Conservation (phyloP, 2,888 invertebrate species). For the Dastarcus helophoroides region DNA sequence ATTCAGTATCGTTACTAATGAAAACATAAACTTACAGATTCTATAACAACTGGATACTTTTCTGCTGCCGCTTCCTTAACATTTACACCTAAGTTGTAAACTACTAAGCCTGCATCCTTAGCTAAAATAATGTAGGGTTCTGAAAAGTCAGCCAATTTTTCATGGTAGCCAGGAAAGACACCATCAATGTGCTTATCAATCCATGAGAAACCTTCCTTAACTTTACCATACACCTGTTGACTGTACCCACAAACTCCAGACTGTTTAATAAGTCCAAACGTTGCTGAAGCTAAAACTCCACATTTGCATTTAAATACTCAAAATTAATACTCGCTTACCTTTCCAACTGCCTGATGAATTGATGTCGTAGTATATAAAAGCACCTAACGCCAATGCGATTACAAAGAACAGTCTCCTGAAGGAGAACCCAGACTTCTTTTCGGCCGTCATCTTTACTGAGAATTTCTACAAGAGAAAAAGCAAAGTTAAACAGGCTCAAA, state of each 20-base stretch:
- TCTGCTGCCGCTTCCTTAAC: slow-evolving; percentile 22
- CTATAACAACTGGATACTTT: slow-evolving; percentile 39
- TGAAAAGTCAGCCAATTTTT: slow-evolving; percentile 41
- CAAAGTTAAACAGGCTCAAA: slow-evolving; percentile 2
- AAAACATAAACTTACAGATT: slow-evolving; percentile 39
- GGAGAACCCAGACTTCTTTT: slow-evolving; percentile 39
- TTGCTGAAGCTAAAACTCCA: slow-evolving; percentile 43
- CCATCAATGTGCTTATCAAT: slow-evolving; percentile 57
- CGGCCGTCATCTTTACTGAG: slow-evolving; percentile 37
- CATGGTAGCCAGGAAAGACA: slow-evolving; percentile 56
- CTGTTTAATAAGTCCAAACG: slow-evolving; percentile 52
- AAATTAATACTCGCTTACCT: slow-evolving; percentile 40
- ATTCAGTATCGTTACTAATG: neutral
- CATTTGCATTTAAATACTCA: neutral
- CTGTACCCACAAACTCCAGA: slow-evolving; percentile 53
- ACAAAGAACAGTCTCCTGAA: slow-evolving; percentile 55
- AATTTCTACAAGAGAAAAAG: slow-evolving; percentile 31
- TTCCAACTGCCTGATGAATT: slow-evolving; percentile 56
- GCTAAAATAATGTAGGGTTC: slow-evolving; percentile 52
- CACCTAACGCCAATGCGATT: slow-evolving; percentile 46
- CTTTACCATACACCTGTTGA: slow-evolving; percentile 49
- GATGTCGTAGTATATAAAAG: slow-evolving; percentile 53
- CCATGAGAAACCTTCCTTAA: slow-evolving; percentile 48
- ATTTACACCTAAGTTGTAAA: slow-evolving; percentile 36
- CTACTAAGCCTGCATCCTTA: slow-evolving; percentile 45